Evolutionary conservation across 1,140 invertebrate species (phyloP).

Genomic region (Saccostrea glomerata): DNA sequence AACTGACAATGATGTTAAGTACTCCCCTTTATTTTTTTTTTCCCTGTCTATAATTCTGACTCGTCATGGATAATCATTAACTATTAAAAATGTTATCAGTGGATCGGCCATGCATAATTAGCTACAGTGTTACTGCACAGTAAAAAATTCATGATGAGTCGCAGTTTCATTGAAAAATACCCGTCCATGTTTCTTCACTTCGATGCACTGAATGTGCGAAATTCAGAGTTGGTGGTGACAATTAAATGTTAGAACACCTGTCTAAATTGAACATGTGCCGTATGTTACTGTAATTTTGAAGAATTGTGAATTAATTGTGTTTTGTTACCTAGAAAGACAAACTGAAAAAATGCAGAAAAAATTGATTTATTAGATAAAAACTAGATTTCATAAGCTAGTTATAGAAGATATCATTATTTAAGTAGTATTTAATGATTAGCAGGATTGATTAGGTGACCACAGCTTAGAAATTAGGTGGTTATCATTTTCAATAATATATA

Average conservation of each 20-base stretch:
- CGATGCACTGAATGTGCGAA: conserved; percentile 8
- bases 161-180: conserved; percentile 26
- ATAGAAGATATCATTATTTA: no score
- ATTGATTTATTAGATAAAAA: neutral
- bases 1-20: neutral
- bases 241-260: conserved; percentile 9
- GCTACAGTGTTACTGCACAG: conserved; percentile 14
- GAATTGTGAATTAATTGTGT: neutral
- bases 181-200: conserved; percentile 26
- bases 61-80: conserved; percentile 29
- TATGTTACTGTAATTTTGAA: conserved; percentile 21
- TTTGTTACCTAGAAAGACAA: neutral
- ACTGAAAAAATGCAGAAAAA: neutral
- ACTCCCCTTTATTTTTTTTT: neutral
- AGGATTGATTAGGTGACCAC: no score
- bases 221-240: conserved; percentile 16
- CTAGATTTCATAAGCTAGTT: no score
- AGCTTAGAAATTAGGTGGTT: no score
- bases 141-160: conserved; percentile 42
- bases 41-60: neutral
- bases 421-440: no score
- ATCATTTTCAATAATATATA: no score
- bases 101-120: conserved; percentile 44
- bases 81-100: conserved; percentile 44
- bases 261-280: neutral